phyloP scores from a whole-genome alignment of 2,888 invertebrate genomes.

The Microdon myrmicae region DNA sequence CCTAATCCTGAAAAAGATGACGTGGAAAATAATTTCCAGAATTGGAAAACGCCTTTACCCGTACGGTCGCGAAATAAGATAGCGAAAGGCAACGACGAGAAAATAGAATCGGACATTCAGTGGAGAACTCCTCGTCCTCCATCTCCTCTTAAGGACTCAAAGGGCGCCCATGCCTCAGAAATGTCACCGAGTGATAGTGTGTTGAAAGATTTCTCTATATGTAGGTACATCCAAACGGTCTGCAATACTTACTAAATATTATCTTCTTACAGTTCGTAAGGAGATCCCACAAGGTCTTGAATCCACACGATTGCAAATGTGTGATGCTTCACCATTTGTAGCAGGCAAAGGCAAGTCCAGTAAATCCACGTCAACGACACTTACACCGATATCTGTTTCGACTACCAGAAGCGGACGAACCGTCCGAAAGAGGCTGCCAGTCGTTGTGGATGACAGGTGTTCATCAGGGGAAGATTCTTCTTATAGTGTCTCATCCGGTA shows the following conservation, averaged over 20 bases:
- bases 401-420: too few relatives aligned
- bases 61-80: background rate
- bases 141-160: too few relatives aligned
- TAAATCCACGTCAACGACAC: too few relatives aligned
- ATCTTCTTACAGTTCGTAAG: constrained; percentile 54
- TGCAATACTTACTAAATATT: background rate
- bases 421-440: too few relatives aligned
- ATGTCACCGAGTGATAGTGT: constrained; percentile 52
- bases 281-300: constrained; percentile 59
- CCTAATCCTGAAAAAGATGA: background rate
- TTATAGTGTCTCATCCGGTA: background rate
- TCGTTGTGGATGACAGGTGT: constrained; percentile 10
- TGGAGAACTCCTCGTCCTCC: too few relatives aligned
- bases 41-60: background rate
- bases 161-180: too few relatives aligned
- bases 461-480: constrained; percentile 17
- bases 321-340: too few relatives aligned
- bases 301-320: constrained; percentile 59
- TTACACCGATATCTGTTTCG: too few relatives aligned
- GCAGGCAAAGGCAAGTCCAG: too few relatives aligned
- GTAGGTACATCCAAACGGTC: constrained; percentile 55
- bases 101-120: too few relatives aligned
- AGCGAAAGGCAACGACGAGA: too few relatives aligned
- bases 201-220: constrained; percentile 60
- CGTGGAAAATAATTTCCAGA: background rate